Evolutionary conservation across 2,888 invertebrate genomes (phyloP), one percentile per base, ranked within the genome.

Genomic region (Tholera decimalis): DNA sequence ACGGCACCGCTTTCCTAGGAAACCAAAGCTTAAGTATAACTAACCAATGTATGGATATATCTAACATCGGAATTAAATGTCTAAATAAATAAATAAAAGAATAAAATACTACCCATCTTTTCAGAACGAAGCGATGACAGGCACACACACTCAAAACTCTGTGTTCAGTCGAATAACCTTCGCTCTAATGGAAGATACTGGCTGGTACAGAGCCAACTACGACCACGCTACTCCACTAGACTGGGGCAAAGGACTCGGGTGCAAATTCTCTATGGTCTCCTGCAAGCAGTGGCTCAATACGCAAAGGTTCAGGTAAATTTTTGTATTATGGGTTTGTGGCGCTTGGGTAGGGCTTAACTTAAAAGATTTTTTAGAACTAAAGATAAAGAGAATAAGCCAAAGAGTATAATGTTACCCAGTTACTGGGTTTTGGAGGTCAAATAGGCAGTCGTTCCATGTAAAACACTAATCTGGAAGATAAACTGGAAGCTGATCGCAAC

Each of bases 71-170:
- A n/a, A n/a, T n/a, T n/a, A n/a, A n/a, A n/a, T n/a, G n/a, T n/a
- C n/a, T n/a, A n/a, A n/a, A n/a, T n/a, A n/a, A n/a, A n/a, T n/a
- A n/a, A n/a, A n/a, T n/a, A n/a, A n/a, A n/a, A n/a, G n/a, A n/a
- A n/a, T n/a, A n/a, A n/a, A n/a, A n/a, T n/a, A n/a, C n/a, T 0
- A 1, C 8, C 4, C 7, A 1, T 13, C 39, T 11, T 62, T 49
- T 24, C 69, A 99, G 98, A 99, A 99, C 92, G 99, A 99, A 94
- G 99, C 99, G 0, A 99, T 99, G 99, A 99, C 99, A 0, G 99
- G 99, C 2, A 99, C 99, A 0, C 99, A 99, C 92, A 99, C 99
- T 0, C 99, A 99, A 91, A 99, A 99, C 93, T 99, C 99, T 0
- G 98, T 99, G 0, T 99, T 99, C 92, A 99, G 99, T 0, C 96